Evolutionary conservation across 2,888 invertebrate species (phyloP).

Genomic region (Caenorhabditis plicata): DNA sequence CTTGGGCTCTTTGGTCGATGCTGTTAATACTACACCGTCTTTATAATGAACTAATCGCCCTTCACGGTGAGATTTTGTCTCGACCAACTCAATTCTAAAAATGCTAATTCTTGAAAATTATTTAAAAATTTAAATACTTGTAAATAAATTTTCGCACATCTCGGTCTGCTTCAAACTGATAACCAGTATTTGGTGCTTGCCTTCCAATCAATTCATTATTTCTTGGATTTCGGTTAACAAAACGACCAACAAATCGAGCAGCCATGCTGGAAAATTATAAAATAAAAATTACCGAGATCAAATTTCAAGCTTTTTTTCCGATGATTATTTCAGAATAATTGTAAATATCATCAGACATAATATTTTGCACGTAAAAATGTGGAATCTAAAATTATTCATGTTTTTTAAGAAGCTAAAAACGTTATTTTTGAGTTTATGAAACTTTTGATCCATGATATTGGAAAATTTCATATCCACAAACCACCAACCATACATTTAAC

Average conservation of each 20-base stretch:
- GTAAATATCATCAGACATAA: too few relatives aligned
- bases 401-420: too few relatives aligned
- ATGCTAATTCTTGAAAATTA: neutral
- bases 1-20: constrained; percentile 56
- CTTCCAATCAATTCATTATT: constrained; percentile 57
- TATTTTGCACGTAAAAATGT: too few relatives aligned
- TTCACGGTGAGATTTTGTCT: constrained; percentile 52
- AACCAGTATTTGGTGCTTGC: constrained; percentile 50
- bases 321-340: too few relatives aligned
- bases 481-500: too few relatives aligned
- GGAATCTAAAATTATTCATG: too few relatives aligned
- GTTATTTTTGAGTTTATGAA: too few relatives aligned
- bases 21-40: constrained; percentile 54
- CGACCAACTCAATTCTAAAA: constrained; percentile 47
- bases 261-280: constrained; percentile 17
- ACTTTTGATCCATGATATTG: too few relatives aligned
- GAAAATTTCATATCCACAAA: too few relatives aligned
- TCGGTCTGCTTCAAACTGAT: constrained; percentile 53
- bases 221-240: constrained; percentile 49
- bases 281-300: neutral
- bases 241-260: constrained; percentile 17
- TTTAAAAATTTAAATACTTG: constrained; percentile 37
- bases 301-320: too few relatives aligned
- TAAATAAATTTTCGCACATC: constrained; percentile 48
- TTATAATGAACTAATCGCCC: constrained; percentile 46